A percentile compares a stretch with the other conserved stretches of the same genome.
phyloP scores from a whole-genome alignment of 2,888 invertebrate species.

The Oxytorus armatus region DNA sequence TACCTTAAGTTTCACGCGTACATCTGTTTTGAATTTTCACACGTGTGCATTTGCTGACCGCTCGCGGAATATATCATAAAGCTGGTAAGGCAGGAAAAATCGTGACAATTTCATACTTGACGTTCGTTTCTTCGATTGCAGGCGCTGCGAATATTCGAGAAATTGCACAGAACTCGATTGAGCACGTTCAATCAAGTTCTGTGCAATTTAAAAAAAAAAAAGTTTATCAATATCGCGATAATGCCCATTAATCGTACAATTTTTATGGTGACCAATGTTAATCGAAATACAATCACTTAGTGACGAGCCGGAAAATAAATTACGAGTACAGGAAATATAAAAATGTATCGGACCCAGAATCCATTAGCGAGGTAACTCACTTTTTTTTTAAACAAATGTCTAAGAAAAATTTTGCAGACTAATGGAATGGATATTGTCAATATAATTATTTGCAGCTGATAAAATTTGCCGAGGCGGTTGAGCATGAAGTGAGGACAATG shows the following conservation, averaged over 20 bases:
- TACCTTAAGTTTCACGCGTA: no score
- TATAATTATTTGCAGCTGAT: conserved; percentile 86
- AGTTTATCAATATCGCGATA: not conserved
- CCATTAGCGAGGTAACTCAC: conserved; percentile 88
- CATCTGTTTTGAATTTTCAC: no score
- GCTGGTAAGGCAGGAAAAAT: not conserved
- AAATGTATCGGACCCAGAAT: conserved; percentile 86
- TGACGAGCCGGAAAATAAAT: conserved; percentile 90
- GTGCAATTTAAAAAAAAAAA: conserved; percentile 84
- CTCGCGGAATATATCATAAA: not conserved
- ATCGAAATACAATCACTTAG: conserved; percentile 77
- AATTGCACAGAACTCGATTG: conserved; percentile 89
- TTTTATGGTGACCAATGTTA: conserved; percentile 11
- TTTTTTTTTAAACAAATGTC: conserved; percentile 3
- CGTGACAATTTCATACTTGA: not conserved
- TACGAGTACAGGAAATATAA: conserved; percentile 90
- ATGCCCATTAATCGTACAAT: conserved; percentile 39
- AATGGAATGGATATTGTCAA: conserved; percentile 29
- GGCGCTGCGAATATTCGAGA: conserved; percentile 90
- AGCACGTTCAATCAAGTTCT: conserved; percentile 89
- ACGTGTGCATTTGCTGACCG: conserved; percentile 24
- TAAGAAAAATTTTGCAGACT: conserved; percentile 23
- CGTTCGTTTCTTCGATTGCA: conserved; percentile 75
- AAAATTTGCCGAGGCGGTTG: conserved; percentile 89
- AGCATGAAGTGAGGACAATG: conserved; percentile 89